Evolutionary conservation across 2,113 vertebrate genomes (phyloP).

Genomic region (Oryctolagus cuniculus): mOryCun1.1 NC_091440.1:96761001-96761500

Average conservation of each 20-base stretch:
- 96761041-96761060: neutral
- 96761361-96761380: neutral
- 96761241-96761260: neutral
- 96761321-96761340: neutral
- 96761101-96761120: neutral
- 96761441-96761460: neutral
- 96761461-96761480: accelerated
- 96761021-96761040: constrained; percentile 1
- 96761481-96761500: neutral
- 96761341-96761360: neutral
- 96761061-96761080: neutral
- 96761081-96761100: neutral
- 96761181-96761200: neutral
- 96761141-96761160: neutral
- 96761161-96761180: neutral
- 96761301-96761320: neutral
- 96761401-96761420: neutral
- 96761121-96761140: neutral
- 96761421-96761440: neutral
- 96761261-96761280: neutral
- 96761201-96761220: neutral
- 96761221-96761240: neutral
- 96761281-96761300: neutral
- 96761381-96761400: neutral
- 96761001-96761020: neutral